Evolutionary conservation across 1,140 invertebrate genomes (phyloP).

Genomic region (Hyposmocoma kahamanoa): DNA sequence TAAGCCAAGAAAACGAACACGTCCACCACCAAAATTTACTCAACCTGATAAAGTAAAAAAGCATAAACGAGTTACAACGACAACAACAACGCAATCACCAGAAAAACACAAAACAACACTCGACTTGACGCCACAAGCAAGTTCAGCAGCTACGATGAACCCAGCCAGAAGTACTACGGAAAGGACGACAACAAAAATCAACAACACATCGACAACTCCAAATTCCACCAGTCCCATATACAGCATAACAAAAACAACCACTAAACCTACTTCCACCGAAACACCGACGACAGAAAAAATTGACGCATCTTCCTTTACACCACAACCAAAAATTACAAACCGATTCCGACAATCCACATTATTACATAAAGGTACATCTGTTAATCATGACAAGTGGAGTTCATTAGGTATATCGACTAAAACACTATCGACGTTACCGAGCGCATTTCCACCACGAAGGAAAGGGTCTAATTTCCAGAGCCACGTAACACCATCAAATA

Average conservation of each 20-base stretch:
- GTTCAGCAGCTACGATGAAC: constrained; percentile 34
- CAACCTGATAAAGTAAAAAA: constrained; percentile 59
- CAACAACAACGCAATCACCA: constrained; percentile 28
- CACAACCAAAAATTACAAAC: constrained; percentile 40
- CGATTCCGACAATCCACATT: constrained; percentile 58
- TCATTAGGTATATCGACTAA: constrained; percentile 23
- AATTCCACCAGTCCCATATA: constrained; percentile 14
- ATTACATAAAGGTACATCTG: constrained; percentile 54
- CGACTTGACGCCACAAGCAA: constrained; percentile 43
- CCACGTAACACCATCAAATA: too few relatives aligned
- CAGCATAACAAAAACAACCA: constrained; percentile 3
- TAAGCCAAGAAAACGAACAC: constrained; percentile 50
- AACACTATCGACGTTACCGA: constrained; percentile 21
- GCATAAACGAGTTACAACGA: constrained; percentile 50
- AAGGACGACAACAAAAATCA: constrained; percentile 9
- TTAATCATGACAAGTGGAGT: constrained; percentile 60
- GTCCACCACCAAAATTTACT: constrained; percentile 53
- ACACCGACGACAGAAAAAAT: neutral
- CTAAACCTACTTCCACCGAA: constrained; percentile 7
- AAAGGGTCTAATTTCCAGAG: constrained; percentile 62
- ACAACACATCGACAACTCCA: constrained; percentile 14
- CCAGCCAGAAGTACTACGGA: constrained; percentile 11
- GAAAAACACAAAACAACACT: constrained; percentile 21
- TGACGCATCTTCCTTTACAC: constrained; percentile 3
- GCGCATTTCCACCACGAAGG: constrained; percentile 31